Evolutionary conservation across 2,888 invertebrate genomes (phyloP), one percentile per base, ranked within the genome.

Genomic region (Baronia brevicornis): DNA sequence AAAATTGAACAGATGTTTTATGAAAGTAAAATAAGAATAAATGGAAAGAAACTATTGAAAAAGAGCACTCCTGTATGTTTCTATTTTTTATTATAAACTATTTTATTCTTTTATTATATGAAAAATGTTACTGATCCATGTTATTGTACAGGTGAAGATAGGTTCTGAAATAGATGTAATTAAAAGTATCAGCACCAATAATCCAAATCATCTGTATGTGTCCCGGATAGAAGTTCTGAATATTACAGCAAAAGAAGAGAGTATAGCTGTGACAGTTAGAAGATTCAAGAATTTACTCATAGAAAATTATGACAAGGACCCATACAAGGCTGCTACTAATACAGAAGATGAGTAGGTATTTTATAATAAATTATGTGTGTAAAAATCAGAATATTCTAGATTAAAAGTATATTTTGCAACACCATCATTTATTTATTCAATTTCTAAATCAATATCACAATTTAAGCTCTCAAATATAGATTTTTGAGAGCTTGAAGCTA

Each of bases 111-210:
- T 29, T 3, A 13, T 10, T 5, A 21, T 22, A n/a, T n/a, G n/a
- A n/a, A n/a, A n/a, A n/a, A n/a, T n/a, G n/a, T n/a, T n/a, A n/a
- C n/a, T n/a, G n/a, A n/a, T n/a, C n/a, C n/a, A n/a, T n/a, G n/a
- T n/a, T n/a, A n/a, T 24, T 38, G 70, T 74, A 3, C 67, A 91
- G 91, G 73, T 91, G 0, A 60, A 67, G 46, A 44, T 85, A 37
- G 92, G 91, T 5, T 93, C 94, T 77, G 93, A 93, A 78, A 80
- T 95, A 39, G 95, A 95, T 73, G 56, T 94, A 0, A 85, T 95
- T 36, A 90, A 89, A 65, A 88, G 89, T 29, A 71, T 85, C 2
- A 91, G 89, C 53, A 78, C 86, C 0, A 73, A 86, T 5, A 94
- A 94, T 73, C 84, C 90, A 4, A 84, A 89, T 2, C 90, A 91